Base-by-base conservation (phyloP, 2,888 invertebrate species). In the Choreutis nemorana region DNA sequence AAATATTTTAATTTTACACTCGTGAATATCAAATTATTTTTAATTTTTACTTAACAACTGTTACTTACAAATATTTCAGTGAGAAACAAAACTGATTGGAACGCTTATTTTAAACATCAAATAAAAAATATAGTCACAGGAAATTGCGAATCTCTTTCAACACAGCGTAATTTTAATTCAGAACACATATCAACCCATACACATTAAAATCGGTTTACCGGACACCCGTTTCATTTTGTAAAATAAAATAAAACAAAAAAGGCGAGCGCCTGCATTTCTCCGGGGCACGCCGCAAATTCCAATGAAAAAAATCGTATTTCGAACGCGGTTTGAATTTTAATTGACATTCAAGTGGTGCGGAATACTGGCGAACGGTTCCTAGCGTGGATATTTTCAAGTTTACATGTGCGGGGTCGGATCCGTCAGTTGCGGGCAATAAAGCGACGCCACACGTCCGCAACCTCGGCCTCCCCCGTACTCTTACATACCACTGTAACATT, bases 321-420 rank as follows among this genome's bases (percentile, higher is more conserved):
- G 75, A 67, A 77, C 80, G 79, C 67, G 72, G 67, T 73, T 75
- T 79, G 79, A 79, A 80, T 80, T 78, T 78, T 79, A 80, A 80
- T 80, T 75, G 79, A 75, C 72, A 67, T 67, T 72, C 70, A 68
- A 57, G 51, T 58, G 57, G 54, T 53, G 47, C 39, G 40, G 50
- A 49, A 58, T 47, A 41, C 41, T 35, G 37, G 46, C 54, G 49
- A 50, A 48, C 49, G 50, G 55, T 51, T 56, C 47, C 50, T n/a
- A n/a, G 13, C 50, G 55, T 45, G 55, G 57, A 62, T 62, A 57
- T 72, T 70, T 70, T 62, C 60, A 56, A 63, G 57, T 66, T 64
- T 64, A 64, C 61, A 54, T 61, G 50, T 52, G 46, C 23, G 36
- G 39, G 38, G 43, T 45, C 41, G 39, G 40, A 48, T 44, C 58